Percentiles rank a stretch among this genome's conserved stretches.
These are phyloP conservation scores for Diarsia dahlii DNA, from an alignment of 2,888 invertebrate species.

Conservation along the genomic window DNA sequence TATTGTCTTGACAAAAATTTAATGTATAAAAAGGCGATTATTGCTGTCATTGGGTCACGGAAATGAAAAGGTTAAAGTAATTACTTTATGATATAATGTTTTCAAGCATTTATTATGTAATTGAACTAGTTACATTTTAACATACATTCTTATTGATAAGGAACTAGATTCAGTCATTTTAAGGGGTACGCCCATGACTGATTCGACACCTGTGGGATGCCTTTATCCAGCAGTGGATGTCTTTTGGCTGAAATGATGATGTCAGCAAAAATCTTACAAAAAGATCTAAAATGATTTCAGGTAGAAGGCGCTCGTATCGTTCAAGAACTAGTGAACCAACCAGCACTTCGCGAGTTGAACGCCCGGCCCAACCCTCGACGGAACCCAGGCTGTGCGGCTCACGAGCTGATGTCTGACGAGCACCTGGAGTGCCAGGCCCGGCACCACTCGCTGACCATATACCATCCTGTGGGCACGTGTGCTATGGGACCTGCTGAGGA, in stretches of 20 bases:
- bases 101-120: constrained; percentile 24
- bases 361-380: constrained; percentile 92
- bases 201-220: too few species aligned
- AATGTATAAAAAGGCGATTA: constrained; percentile 1
- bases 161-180: not conserved
- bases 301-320: constrained; percentile 94
- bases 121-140: not conserved
- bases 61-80: constrained; percentile 34
- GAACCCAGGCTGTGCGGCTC: constrained; percentile 92
- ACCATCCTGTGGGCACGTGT: constrained; percentile 95
- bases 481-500: constrained; percentile 93
- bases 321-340: constrained; percentile 91
- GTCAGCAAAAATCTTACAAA: not conserved
- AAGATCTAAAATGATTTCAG: constrained; percentile 78
- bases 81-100: constrained; percentile 27
- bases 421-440: constrained; percentile 95
- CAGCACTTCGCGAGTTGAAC: constrained; percentile 91
- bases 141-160: not conserved
- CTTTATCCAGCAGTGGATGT: too few species aligned
- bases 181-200: not conserved
- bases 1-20: constrained; percentile 3
- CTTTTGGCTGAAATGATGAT: too few species aligned
- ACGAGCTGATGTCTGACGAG: constrained; percentile 92
- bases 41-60: constrained; percentile 31
- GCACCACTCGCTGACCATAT: constrained; percentile 94